phyloP scores from a whole-genome alignment of 2,888 invertebrate genomes.

The Drosophila demipolita region DNA sequence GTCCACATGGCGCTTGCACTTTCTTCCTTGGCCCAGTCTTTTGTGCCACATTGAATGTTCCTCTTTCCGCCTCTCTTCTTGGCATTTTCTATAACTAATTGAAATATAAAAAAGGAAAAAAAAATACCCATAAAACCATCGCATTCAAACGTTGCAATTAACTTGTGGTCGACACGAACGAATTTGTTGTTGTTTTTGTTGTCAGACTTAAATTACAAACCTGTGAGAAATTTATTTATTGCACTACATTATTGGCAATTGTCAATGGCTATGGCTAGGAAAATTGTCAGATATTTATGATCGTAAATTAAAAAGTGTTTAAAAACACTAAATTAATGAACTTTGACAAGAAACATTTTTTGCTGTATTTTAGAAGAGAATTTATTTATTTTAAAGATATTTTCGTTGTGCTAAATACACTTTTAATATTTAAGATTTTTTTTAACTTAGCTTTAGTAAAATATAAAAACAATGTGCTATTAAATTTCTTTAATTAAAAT shows the following conservation, averaged over 20 bases:
- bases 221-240: conserved; percentile 53
- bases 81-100: conserved; percentile 60
- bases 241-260: conserved; percentile 11
- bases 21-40: conserved; percentile 49
- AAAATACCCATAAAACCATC: conserved; percentile 63
- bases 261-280: conserved; percentile 10
- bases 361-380: background rate
- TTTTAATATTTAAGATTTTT: background rate
- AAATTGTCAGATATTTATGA: background rate
- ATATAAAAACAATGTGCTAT: background rate
- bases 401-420: background rate
- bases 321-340: background rate
- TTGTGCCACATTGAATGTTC: background rate
- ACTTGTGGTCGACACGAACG: conserved; percentile 46
- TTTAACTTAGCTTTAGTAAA: background rate
- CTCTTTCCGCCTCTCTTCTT: conserved; percentile 1
- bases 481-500: background rate
- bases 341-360: background rate
- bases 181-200: conserved; percentile 26
- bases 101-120: conserved; percentile 65
- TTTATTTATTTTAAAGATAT: background rate
- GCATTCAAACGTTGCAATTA: conserved; percentile 63
- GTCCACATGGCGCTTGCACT: conserved; percentile 58
- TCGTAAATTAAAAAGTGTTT: conserved; percentile 1
- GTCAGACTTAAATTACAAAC: conserved; percentile 62